A percentile compares a stretch with the other conserved stretches of the same genome.
Evolutionary conservation across 2,888 invertebrate genomes (phyloP).

Genomic region (Mechanitis messenoides): DNA sequence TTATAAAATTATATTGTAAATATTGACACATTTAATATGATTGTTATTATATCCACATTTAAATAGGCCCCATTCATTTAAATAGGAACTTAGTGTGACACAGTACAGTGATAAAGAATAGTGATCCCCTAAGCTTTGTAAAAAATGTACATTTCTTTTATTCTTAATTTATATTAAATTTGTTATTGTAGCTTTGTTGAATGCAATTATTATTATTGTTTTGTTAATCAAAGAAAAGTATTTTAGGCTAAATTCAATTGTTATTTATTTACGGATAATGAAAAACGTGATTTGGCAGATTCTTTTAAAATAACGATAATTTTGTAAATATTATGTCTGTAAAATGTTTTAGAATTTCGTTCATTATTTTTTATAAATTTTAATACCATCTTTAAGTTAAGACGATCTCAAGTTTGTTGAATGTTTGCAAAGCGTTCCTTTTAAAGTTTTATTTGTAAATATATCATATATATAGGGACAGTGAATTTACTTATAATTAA

Average conservation of each 20-base stretch:
- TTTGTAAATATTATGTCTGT: constrained; percentile 65
- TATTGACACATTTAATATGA: constrained; percentile 43
- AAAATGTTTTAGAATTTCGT: constrained; percentile 65
- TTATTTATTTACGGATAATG: constrained; percentile 74
- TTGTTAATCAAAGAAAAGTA: constrained; percentile 74
- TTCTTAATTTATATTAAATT: constrained; percentile 75
- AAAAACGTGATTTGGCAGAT: constrained; percentile 68
- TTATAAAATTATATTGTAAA: constrained; percentile 40
- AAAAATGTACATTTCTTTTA: constrained; percentile 74
- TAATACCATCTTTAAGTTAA: constrained; percentile 75
- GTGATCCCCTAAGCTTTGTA: constrained; percentile 73
- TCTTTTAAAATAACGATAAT: constrained; percentile 45
- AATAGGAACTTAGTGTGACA: constrained; percentile 38
- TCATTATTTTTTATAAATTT: constrained; percentile 63
- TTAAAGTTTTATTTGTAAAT: constrained; percentile 77
- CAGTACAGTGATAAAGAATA: constrained; percentile 64
- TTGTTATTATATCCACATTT: constrained; percentile 8
- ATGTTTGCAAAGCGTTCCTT: constrained; percentile 77
- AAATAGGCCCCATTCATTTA: constrained; percentile 28
- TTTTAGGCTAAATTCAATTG: constrained; percentile 76
- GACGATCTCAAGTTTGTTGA: constrained; percentile 77
- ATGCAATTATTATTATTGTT: constrained; percentile 77
- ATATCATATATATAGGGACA: constrained; percentile 68
- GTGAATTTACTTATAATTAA: constrained; percentile 52
- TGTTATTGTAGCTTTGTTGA: constrained; percentile 76